Evolutionary conservation across 2,888 invertebrate genomes (phyloP).

Genomic region (Hoplodrina blanda): DNA sequence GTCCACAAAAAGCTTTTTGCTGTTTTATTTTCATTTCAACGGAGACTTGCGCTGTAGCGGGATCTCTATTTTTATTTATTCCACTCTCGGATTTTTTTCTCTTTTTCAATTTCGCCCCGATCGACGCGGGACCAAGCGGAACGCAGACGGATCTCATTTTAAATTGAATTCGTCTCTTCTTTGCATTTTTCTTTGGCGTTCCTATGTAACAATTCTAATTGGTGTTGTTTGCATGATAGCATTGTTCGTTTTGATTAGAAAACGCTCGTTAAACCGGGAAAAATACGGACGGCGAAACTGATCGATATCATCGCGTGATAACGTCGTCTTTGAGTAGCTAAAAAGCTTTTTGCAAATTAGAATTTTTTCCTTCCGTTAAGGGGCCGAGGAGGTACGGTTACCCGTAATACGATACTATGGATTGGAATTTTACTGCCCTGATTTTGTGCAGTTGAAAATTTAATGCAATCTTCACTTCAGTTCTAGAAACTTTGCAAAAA

Average conservation of each 20-base stretch:
- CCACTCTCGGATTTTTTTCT: constrained; percentile 80
- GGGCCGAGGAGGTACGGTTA: constrained; percentile 50
- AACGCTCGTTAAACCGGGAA: constrained; percentile 75
- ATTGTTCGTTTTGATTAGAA: constrained; percentile 80
- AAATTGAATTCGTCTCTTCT: constrained; percentile 87
- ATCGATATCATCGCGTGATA: constrained; percentile 84
- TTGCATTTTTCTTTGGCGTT: constrained; percentile 84
- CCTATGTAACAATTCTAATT: constrained; percentile 86
- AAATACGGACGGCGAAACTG: constrained; percentile 70
- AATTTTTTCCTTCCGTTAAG: constrained; percentile 69
- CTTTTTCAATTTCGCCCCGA: constrained; percentile 88
- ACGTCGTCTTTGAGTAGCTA: constrained; percentile 76
- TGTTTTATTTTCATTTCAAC: constrained; percentile 90
- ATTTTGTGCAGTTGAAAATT: constrained; percentile 45
- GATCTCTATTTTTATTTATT: constrained; percentile 91
- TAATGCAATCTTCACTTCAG: constrained; percentile 35
- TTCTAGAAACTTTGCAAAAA: neutral
- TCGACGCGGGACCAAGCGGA: constrained; percentile 87
- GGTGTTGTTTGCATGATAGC: constrained; percentile 85
- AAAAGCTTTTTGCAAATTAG: constrained; percentile 85
- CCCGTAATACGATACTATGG: constrained; percentile 39
- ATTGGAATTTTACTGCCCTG: constrained; percentile 58
- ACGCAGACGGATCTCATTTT: constrained; percentile 89
- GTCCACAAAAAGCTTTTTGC: constrained; percentile 89
- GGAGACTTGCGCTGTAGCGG: constrained; percentile 90